A percentile compares a stretch with the other conserved stretches of the same genome.
Evolutionary conservation across 1,140 invertebrate genomes (phyloP).

Genomic region (Trichonephila inaurata): DNA sequence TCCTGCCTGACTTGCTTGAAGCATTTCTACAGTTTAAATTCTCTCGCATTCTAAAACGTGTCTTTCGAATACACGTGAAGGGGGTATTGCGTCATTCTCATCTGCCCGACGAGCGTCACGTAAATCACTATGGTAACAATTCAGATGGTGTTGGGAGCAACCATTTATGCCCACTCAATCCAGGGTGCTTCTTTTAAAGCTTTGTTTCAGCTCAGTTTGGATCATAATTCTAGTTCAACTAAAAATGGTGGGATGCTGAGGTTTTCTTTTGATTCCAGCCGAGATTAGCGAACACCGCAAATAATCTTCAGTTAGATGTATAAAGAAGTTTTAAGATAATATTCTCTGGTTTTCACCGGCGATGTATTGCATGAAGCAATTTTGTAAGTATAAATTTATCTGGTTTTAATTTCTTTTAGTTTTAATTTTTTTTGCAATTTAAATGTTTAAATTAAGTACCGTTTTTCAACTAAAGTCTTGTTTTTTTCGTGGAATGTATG

Average conservation of each 20-base stretch:
- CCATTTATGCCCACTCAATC: not conserved
- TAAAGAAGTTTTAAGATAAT: not conserved
- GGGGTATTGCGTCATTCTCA: not conserved
- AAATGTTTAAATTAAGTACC: not conserved
- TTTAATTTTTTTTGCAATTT: not conserved
- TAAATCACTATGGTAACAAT: conserved; percentile 26
- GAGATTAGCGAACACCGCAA: not conserved
- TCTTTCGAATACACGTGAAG: not conserved
- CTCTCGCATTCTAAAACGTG: not conserved
- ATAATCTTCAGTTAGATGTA: not conserved
- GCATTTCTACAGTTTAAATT: not conserved
- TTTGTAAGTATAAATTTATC: not conserved
- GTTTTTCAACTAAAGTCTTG: no score
- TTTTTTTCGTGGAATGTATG: no score
- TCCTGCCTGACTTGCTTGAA: no score
- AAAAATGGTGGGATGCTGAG: not conserved
- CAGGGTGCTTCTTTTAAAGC: not conserved
- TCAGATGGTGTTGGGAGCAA: not conserved
- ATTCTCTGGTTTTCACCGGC: not conserved
- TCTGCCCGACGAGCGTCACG: not conserved
- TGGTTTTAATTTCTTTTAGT: not conserved
- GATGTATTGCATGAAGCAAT: not conserved
- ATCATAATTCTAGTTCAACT: not conserved
- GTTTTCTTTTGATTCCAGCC: not conserved
- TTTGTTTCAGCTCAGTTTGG: not conserved